phyloP scores from a whole-genome alignment of 2,113 vertebrate genomes.

The Alethe diademata region DNA sequence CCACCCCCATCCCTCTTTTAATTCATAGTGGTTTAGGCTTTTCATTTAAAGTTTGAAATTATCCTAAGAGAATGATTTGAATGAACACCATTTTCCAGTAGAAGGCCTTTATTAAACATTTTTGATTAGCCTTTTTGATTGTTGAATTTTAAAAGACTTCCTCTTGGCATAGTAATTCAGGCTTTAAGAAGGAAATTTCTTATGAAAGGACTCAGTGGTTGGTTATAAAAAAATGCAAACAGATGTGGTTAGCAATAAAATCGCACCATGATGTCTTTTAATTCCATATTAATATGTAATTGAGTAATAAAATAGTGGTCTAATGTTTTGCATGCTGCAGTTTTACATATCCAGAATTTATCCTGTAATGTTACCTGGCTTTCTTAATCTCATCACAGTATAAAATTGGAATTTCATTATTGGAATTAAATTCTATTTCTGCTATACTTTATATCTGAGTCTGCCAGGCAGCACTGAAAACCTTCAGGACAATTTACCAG shows the following conservation, averaged over 20 bases:
- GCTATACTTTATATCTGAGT: not conserved
- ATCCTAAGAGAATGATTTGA: not conserved
- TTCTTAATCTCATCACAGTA: not conserved
- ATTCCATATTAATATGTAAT: conserved; percentile 60
- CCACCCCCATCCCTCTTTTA: rapidly evolving
- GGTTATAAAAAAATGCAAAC: conserved; percentile 48
- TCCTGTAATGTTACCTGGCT: conserved; percentile 2
- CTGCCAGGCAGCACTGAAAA: not conserved
- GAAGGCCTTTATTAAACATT: not conserved
- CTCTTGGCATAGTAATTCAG: conserved; percentile 1
- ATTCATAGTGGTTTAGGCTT: not conserved
- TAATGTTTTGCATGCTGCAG: conserved; percentile 5
- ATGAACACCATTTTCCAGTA: not conserved
- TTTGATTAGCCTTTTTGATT: not conserved
- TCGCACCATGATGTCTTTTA: conserved; percentile 9
- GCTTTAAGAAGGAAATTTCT: conserved; percentile 3
- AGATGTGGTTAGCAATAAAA: conserved; percentile 47
- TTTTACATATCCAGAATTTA: conserved; percentile 11
- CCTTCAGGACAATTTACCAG: not conserved
- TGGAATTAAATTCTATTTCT: conserved; percentile 5
- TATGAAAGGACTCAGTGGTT: not conserved
- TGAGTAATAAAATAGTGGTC: conserved; percentile 39
- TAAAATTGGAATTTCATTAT: conserved; percentile 24
- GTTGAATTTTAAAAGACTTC: not conserved
- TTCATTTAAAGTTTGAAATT: not conserved